phyloP scores from a whole-genome alignment of 2,113 vertebrate species.

The Chaenocephalus aceratus region DNA sequence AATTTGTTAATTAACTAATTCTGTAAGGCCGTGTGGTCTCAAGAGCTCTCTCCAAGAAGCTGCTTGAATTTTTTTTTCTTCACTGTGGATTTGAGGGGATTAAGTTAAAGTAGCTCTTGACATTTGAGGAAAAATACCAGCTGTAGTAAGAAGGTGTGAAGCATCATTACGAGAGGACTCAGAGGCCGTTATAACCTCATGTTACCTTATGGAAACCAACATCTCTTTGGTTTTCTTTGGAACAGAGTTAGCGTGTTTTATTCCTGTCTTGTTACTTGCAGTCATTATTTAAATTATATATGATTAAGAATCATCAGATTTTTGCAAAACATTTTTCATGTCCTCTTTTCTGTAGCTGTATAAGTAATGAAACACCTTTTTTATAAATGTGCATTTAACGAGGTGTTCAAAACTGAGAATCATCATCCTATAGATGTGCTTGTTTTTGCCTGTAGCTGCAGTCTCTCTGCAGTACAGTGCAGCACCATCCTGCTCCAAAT shows the following conservation, averaged over 20 bases:
- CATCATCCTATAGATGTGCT: not conserved
- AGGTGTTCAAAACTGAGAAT: not conserved
- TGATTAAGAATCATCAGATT: not conserved
- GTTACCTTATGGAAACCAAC: not conserved
- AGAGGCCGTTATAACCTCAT: not conserved
- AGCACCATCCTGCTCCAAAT: slow-evolving; percentile 31
- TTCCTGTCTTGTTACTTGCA: not conserved
- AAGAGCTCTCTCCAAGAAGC: not conserved
- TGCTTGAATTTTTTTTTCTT: not conserved
- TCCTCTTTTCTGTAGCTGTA: not conserved
- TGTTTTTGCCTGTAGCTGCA: slow-evolving; percentile 30
- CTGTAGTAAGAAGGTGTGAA: slow-evolving; percentile 17
- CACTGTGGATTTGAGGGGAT: slow-evolving; percentile 28
- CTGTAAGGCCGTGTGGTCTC: not conserved
- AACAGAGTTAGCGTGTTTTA: not conserved
- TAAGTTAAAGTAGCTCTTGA: slow-evolving; percentile 31
- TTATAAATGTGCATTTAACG: not conserved
- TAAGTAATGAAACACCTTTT: not conserved
- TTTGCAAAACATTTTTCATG: not conserved
- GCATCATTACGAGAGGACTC: slow-evolving; percentile 17
- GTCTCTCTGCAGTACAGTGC: slow-evolving; percentile 61
- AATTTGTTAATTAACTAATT: not conserved
- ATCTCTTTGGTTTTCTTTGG: not conserved
- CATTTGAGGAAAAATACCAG: slow-evolving; percentile 5
- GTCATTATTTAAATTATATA: not conserved